Percentiles rank a stretch among this genome's conserved stretches.
Conservation (phyloP, 2,113 vertebrate species). For the Butorides virescens region DNA sequence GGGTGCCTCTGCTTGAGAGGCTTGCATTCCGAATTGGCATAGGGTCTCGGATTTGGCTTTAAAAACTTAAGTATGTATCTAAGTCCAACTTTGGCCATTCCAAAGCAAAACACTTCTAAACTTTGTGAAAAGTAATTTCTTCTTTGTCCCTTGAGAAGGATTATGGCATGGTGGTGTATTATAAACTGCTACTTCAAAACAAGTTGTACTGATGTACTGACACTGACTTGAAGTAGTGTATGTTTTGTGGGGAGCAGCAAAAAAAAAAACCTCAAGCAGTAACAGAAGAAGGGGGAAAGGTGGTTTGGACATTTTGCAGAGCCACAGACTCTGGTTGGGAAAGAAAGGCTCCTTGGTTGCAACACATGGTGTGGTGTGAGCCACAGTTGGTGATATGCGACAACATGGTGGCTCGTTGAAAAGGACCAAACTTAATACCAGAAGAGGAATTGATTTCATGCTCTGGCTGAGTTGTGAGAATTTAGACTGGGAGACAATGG, state of each 20-base stretch:
- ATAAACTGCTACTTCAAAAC: not conserved
- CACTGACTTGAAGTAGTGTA: not conserved
- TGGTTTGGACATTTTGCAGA: not conserved
- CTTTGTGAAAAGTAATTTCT: not conserved
- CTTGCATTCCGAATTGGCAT: not conserved
- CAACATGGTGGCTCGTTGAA: not conserved
- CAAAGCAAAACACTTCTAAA: not conserved
- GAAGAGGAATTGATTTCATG: not conserved
- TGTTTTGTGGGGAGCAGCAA: not conserved
- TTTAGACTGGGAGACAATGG: not conserved
- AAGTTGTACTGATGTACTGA: not conserved
- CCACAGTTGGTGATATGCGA: not conserved
- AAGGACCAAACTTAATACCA: not conserved
- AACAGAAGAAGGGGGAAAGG: not conserved
- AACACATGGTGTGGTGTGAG: not conserved
- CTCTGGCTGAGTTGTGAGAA: not conserved
- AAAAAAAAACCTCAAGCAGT: not conserved
- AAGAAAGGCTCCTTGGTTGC: not conserved
- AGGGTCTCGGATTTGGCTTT: not conserved
- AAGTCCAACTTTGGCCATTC: not conserved
- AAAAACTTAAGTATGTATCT: not conserved
- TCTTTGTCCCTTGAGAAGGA: conserved; percentile 17
- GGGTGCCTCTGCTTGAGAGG: not conserved
- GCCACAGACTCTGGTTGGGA: not conserved
- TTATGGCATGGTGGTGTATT: not conserved